Base-by-base conservation (phyloP, 2,113 vertebrate species). In the Poecile atricapillus region DNA sequence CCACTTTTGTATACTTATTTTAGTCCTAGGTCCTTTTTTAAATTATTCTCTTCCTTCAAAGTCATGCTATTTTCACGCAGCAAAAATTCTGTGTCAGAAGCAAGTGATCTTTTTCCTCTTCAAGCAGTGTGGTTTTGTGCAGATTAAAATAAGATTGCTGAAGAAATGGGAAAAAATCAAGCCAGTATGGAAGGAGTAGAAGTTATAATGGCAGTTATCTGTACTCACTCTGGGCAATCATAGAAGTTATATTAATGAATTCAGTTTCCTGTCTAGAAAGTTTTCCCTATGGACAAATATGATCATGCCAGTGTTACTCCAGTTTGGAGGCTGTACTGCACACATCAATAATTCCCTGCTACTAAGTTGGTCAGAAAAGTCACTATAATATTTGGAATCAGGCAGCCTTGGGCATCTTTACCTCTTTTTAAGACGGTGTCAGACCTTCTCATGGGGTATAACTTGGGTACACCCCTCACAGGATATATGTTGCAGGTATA, bases 11-110 rank as follows among this genome's bases (percentile, higher is more conserved):
- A 23, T 53, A 79, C 17, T 73, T 90, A n/a, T 27, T 94, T 82
- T 76, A 76, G 7, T 43, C 17, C 27, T 46, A 41, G 7, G 5
- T 58, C 10, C 14, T 43, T 49, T 71, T 52, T 58, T 0, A 0
- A 78, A 73, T n/a, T n/a, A 41, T 49, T 91, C 1, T 53, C 7
- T 77, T 74, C 33, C 20, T 69, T 95, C 41, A 71, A 87, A 91
- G 28, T 68, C 20, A 30, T 58, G 15, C 44, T 87, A 20, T 23
- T 87, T 93, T 93, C 49, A 64, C 20, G 28, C 10, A 53, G 33
- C 39, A 83, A 75, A 93, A 92, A 56, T 23, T 7, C 47, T 50
- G 15, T 53, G 50, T 77, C 43, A 83, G 73, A 92, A 77, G 27
- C 17, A 50, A 50, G 16, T 78, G 65, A 56, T 81, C 22, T 60